Evolutionary conservation across 2,113 vertebrate species (phyloP), one percentile per base, ranked within the genome.

Genomic region (Strigops habroptila): DNA sequence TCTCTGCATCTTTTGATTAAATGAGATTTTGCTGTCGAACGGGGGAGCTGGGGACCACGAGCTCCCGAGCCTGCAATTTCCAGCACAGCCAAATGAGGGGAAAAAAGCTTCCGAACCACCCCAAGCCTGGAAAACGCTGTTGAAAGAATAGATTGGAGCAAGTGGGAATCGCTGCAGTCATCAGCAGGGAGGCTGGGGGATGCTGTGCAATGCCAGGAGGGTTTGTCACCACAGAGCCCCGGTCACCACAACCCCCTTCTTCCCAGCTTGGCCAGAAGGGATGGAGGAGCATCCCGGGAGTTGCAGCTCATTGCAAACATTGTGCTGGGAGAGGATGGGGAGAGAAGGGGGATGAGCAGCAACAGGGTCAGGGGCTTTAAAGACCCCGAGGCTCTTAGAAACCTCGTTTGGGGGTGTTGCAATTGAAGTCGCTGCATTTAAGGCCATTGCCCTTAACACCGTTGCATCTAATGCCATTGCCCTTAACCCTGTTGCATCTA

Each of bases 1-100:
- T 65, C 68, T 0, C 83, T 0, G 83, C 95, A 93, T 96, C 93
- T 91, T 95, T 57, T 69, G 91, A 95, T 96, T 88, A 82, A 93
- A 92, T 86, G 91, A 92, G 91, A 55, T 93, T 95, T 86, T 77
- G 82, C 93, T 88, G 86, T 95, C 39, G 49, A 83, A 90, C 4
- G 86, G 67, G 71, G 93, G 93, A 96, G 96, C 89, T 90, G 88
- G 82, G 93, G 88, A 95, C 93, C 2, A 4, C 0, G 7, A 90
- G 94, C 88, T 95, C 82, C 85, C 1, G 37, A 75, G 82, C 79
- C 76, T 82, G 93, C 79, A 69, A 33, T 96, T 95, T 88, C 82
- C 53, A 77, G 71, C 5, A 2, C 88, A 86, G 94, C 93, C 82
- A 80, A 96, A 86, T 12, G 83, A 80, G 60, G 64, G 46, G 10